A percentile compares a stretch with the other conserved stretches of the same genome.
Evolutionary conservation across 1,140 invertebrate genomes (phyloP).

Genomic region (Wiebesia pumilae): DNA sequence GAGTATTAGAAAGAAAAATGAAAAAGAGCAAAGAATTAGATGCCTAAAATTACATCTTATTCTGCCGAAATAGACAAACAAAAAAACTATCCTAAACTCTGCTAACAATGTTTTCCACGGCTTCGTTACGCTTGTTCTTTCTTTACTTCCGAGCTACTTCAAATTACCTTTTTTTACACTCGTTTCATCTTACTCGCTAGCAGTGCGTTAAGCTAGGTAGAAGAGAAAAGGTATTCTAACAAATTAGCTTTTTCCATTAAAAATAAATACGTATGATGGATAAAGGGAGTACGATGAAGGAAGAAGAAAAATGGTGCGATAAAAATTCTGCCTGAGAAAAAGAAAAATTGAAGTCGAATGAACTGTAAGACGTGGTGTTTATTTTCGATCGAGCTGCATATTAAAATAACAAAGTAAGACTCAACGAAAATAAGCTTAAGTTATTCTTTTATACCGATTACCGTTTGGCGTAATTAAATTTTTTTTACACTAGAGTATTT

Average conservation of each 20-base stretch:
- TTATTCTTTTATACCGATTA: no score
- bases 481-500: no score
- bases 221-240: neutral
- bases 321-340: neutral
- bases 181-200: neutral
- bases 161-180: neutral
- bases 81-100: constrained; percentile 8
- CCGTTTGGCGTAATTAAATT: no score
- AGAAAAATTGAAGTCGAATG: neutral
- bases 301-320: neutral
- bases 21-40: neutral
- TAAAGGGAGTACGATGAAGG: neutral
- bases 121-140: neutral
- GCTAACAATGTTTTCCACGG: constrained; percentile 20
- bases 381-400: no score
- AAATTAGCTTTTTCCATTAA: neutral
- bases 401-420: no score
- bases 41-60: constrained; percentile 18
- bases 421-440: no score
- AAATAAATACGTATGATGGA: neutral
- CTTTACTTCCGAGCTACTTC: neutral
- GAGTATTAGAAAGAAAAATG: neutral
- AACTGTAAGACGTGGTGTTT: no score
- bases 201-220: neutral
- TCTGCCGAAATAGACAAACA: neutral